Evolutionary conservation across 2,797 vertebrate species (phyloP), one percentile per base, ranked within the genome.

Genomic region (Brotula barbata): DNA sequence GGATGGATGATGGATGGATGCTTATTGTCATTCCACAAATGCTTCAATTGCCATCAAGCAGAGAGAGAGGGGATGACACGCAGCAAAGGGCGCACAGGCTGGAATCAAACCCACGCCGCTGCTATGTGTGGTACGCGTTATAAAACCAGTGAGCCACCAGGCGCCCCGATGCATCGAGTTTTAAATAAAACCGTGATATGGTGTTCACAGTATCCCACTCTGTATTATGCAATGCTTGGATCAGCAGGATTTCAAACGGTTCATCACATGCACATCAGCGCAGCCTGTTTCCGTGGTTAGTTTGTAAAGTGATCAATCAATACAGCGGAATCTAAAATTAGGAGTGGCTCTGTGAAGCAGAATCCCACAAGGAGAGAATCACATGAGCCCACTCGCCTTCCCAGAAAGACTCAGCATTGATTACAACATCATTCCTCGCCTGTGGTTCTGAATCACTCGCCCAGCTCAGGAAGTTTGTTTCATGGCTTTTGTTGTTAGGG

Each of bases 351-450:
- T 62, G 47, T 12, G 31, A 65, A 40, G 58, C 58, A 75, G 25
- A 65, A 22, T 77, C 70, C 49, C 58, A 39, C 46, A 17, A 34
- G 28, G 41, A 39, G 15, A 19, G 25, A 41, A 41, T 79, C 80
- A 65, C 64, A 42, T 82, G 71, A 71, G 58, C 55, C 17, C 22
- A 63, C 58, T 81, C 56, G 6, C 46, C 75, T 87, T 88, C 77
- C 78, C 76, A 83, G 77, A 72, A 81, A 67, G 58, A 58, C 63
- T 73, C 33, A 48, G 39, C 64, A 90, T 89, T 73, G 87, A 89
- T 87, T 92, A n/a, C 85, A 86, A 2, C 91, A 91, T 0, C 91
- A 83, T 77, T 72, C 62, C 91, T 87, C 40, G 64, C 84, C 51
- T 87, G 88, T 1, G 11, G 78, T 69, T 90, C 90, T 51, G 55